Conservation (phyloP, 2,113 vertebrate species). For the Plestiodon gilberti region DNA sequence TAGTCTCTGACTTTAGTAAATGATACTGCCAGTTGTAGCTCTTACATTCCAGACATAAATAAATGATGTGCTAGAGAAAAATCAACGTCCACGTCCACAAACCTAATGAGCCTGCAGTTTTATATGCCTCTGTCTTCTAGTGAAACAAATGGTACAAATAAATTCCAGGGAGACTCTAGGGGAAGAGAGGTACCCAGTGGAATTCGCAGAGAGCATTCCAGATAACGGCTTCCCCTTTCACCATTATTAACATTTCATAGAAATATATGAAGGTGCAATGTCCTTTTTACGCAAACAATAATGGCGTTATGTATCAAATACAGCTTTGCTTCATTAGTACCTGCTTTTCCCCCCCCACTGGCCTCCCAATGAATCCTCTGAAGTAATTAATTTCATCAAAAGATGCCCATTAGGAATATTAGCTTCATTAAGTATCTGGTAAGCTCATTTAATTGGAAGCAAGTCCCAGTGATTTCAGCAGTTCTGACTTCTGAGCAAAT, state of each 20-base stretch:
- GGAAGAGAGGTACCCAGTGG: not conserved
- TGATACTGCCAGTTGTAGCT: slow-evolving; percentile 19
- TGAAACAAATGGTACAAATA: slow-evolving; percentile 48
- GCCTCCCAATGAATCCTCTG: not conserved
- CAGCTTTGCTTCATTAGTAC: not conserved
- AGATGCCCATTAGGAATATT: rapidly evolving
- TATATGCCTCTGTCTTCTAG: slow-evolving; percentile 13
- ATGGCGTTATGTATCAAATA: not conserved
- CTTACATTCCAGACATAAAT: slow-evolving; percentile 8
- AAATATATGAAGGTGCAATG: not conserved
- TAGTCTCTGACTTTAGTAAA: slow-evolving; percentile 42
- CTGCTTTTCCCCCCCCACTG: not conserved
- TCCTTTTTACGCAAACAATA: not conserved
- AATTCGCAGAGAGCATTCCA: slow-evolving; percentile 1
- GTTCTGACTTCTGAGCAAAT: not conserved
- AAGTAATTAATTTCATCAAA: not conserved
- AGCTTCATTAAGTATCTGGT: not conserved
- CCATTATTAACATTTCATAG: slow-evolving; percentile 21
- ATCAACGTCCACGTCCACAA: slow-evolving; percentile 33
- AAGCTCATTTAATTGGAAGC: not conserved
- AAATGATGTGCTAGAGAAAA: slow-evolving; percentile 36
- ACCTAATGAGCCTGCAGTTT: slow-evolving; percentile 46
- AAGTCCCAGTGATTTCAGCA: not conserved
- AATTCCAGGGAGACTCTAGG: slow-evolving; percentile 16
- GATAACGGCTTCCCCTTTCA: not conserved